Evolutionary conservation across 2,797 vertebrate genomes (phyloP), one percentile per base, ranked within the genome.

Genomic region (Argentina silus): DNA sequence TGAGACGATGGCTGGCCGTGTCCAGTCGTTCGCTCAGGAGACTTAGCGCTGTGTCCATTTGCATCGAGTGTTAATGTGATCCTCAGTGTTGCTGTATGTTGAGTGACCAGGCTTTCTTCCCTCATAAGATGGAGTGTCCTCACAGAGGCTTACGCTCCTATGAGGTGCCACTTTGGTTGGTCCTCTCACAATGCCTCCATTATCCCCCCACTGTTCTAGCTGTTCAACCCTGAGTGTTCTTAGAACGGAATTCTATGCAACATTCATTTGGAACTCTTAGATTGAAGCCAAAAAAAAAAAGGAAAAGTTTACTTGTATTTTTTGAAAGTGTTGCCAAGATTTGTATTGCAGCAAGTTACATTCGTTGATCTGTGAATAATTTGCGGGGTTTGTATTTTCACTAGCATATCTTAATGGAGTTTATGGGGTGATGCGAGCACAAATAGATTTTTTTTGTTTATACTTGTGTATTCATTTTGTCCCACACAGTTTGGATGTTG

Each of bases 61-160:
- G 57, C 67, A 74, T 80, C 61, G 67, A 73, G 78, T 64, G 67
- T 73, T 70, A 77, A 80, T 71, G 70, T 66, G 68, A 70, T 66
- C 56, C 23, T 55, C 51, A n/a, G 27, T 67, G n/a, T 71, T 69
- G 73, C 70, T 79, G 63, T 64, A 64, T 59, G 69, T 70, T 12
- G 61, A 70, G 67, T 69, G 60, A 68, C 43, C 15, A 48, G 69
- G 48, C 70, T 73, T 69, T 70, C 69, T 76, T 76, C 50, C 55
- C 64, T 67, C 42, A 55, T 43, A 55, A 47, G 42, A 65, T 73
- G 50, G 63, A 73, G 62, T 56, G 19, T 66, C 55, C 55, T n/a
- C 53, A 27, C 50, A 66, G 63, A 14, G 12, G 51, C 42, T 73
- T 66, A 45, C 42, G 56, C 71, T 47, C 19, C 15, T 45, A 64